These are phyloP conservation scores for Hipparchia sbordonii DNA, from an alignment of 2,888 invertebrate genomes.

Conservation along the genomic window DNA sequence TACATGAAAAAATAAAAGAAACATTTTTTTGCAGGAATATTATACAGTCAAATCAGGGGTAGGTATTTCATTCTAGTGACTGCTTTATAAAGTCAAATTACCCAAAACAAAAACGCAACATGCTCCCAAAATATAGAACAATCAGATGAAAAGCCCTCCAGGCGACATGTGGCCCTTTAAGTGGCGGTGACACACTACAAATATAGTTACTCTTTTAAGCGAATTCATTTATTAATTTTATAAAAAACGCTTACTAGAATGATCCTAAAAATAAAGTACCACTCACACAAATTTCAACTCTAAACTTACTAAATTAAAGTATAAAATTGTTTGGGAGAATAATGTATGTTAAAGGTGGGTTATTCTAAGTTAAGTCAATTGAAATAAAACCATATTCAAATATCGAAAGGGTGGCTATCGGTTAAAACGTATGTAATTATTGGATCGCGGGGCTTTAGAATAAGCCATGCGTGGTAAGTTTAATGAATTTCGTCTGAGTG, in stretches of 20 bases:
- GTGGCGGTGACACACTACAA: constrained; percentile 81
- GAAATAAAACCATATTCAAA: constrained; percentile 79
- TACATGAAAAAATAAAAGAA: background rate
- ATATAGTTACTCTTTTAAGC: constrained; percentile 78
- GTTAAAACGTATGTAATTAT: constrained; percentile 81
- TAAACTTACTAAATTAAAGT: constrained; percentile 21
- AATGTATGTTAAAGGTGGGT: constrained; percentile 18
- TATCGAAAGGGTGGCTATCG: constrained; percentile 72
- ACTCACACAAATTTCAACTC: constrained; percentile 29
- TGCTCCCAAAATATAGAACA: constrained; percentile 55
- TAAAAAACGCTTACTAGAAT: constrained; percentile 40
- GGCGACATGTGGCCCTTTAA: constrained; percentile 81
- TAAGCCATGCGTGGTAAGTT: constrained; percentile 70
- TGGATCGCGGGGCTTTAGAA: constrained; percentile 63
- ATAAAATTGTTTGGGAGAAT: constrained; percentile 10
- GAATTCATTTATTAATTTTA: constrained; percentile 67
- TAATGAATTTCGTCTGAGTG: constrained; percentile 72
- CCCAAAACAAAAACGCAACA: constrained; percentile 51
- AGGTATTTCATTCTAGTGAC: background rate
- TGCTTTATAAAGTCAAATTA: constrained; percentile 35
- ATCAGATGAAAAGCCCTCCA: constrained; percentile 71
- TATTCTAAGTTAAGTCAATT: constrained; percentile 54
- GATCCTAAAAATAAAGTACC: constrained; percentile 45
- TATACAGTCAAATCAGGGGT: background rate
- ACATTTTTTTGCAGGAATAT: background rate